Evolutionary conservation across 1,140 invertebrate species (phyloP).

Genomic region (Periplaneta americana): DNA sequence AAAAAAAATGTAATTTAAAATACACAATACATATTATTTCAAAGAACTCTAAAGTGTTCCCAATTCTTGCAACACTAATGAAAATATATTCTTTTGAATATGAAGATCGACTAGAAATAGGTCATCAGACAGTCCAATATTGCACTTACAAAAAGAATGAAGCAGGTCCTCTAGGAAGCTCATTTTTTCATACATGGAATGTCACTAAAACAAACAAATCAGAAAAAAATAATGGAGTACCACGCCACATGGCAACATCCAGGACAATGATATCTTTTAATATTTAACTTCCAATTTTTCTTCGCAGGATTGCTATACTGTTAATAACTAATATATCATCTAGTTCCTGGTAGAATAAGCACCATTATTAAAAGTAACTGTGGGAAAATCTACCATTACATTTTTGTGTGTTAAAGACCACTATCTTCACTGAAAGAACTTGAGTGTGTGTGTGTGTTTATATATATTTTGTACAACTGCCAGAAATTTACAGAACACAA

Average conservation of each 20-base stretch:
- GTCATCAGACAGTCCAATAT: conserved; percentile 5
- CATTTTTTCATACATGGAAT: conserved; percentile 18
- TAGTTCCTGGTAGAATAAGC: background rate
- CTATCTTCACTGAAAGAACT: background rate
- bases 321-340: background rate
- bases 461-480: background rate
- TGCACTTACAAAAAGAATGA: background rate
- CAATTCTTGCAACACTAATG: background rate
- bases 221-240: conserved; percentile 7
- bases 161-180: conserved; percentile 8
- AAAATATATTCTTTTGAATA: background rate
- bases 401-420: background rate
- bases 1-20: background rate
- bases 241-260: background rate
- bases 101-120: background rate
- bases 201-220: conserved; percentile 19
- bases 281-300: background rate
- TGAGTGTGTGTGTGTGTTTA: conserved; percentile 5
- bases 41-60: background rate
- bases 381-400: background rate
- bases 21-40: background rate
- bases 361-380: background rate
- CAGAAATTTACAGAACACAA: background rate
- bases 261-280: background rate
- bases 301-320: background rate